Evolutionary conservation across 2,888 invertebrate species (phyloP).

Genomic region (Diploptera punctata): DNA sequence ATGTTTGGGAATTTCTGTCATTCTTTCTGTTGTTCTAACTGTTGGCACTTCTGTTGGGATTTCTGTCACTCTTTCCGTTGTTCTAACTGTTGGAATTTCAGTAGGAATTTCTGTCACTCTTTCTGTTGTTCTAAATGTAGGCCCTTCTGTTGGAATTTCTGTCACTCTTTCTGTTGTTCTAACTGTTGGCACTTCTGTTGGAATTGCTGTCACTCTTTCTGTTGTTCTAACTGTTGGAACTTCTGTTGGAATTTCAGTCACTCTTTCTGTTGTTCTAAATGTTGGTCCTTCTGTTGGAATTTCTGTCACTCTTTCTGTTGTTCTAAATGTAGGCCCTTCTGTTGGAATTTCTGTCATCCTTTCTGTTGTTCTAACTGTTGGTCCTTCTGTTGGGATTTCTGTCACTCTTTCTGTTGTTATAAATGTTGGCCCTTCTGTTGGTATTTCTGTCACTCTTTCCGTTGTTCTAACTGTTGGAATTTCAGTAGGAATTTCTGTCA

Average conservation of each 20-base stretch:
- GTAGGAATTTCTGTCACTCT: neutral
- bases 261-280: too few relatives aligned
- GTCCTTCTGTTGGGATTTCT: neutral
- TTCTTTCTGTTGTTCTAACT: neutral
- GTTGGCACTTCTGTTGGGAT: neutral
- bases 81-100: neutral
- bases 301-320: too few relatives aligned
- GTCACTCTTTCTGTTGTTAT: neutral
- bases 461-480: neutral
- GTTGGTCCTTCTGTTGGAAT: neutral
- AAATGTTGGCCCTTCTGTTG: neutral
- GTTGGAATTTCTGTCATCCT: too few relatives aligned
- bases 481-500: neutral
- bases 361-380: too few relatives aligned
- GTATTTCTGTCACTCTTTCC: neutral
- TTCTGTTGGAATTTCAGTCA: too few relatives aligned
- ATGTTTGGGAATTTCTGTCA: conserved; percentile 26
- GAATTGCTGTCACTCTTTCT: neutral
- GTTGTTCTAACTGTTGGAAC: too few relatives aligned
- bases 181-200: neutral
- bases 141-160: neutral
- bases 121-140: neutral
- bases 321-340: too few relatives aligned
- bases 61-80: neutral
- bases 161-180: neutral